These are phyloP conservation scores for Salpingus planirostris DNA, from an alignment of 2,888 invertebrate species.

Conservation along the genomic window DNA sequence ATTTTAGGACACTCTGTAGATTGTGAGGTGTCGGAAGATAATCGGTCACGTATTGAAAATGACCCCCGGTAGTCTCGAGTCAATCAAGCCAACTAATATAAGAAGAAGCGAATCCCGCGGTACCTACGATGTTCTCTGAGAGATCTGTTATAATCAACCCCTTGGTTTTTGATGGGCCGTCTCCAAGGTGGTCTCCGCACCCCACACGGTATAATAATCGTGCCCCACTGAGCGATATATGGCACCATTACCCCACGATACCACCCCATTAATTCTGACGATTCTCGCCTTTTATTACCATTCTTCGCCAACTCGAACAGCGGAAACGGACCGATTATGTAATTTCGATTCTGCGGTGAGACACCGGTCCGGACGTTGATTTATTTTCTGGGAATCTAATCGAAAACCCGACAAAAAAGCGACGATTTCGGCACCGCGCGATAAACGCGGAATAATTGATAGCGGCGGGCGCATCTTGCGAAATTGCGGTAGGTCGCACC, in stretches of 20 bases:
- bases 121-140: slow-evolving; percentile 5
- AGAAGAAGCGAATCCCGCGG: not conserved
- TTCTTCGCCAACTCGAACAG: slow-evolving; percentile 8
- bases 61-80: slow-evolving; percentile 8
- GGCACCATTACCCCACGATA: slow-evolving; percentile 25
- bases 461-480: no score
- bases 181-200: slow-evolving; percentile 23
- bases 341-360: slow-evolving; percentile 14
- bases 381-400: not conserved
- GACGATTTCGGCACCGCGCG: no score
- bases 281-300: slow-evolving; percentile 16
- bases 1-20: no score
- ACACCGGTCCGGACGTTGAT: slow-evolving; percentile 3
- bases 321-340: slow-evolving; percentile 17
- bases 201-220: slow-evolving; percentile 21
- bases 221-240: slow-evolving; percentile 26
- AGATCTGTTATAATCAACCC: slow-evolving; percentile 19
- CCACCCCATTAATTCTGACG: slow-evolving; percentile 24
- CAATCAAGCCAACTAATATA: slow-evolving; percentile 12
- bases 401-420: no score
- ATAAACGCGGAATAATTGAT: no score
- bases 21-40: slow-evolving; percentile 4
- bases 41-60: slow-evolving; percentile 10
- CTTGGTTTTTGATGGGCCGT: slow-evolving; percentile 13
- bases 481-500: not conserved